Base-by-base conservation (phyloP, 2,797 vertebrate species). In the Macropus fuliginosus region DNA sequence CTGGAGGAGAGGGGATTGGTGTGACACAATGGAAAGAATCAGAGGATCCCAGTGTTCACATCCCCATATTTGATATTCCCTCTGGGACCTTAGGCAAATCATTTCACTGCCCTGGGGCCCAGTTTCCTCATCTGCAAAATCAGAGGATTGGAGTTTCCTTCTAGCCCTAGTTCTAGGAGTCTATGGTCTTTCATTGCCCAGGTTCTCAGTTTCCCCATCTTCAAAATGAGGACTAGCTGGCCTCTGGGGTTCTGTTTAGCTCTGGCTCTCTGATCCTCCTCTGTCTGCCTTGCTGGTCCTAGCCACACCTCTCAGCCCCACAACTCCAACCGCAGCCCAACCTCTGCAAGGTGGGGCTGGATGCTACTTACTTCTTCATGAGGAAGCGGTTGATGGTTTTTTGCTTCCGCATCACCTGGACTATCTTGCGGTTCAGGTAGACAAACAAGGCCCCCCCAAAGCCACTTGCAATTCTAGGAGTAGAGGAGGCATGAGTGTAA, bases 321-420 rank as follows among this genome's bases (percentile, higher is more conserved):
- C 13, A 29, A 13, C 50, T 56, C 34, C 21, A 14, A 31, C 55
- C 56, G 29, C 56, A 14, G 18, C 14, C 34, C 3, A 2, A 1
- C 27, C 5, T 12, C 14, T 62, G 91, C 40, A 11, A 14, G 52
- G 0, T 0, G 0, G 16, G 31, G 56, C 0, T 0, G 54, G 52
- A 24, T n/a, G 74, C 9, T 14, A 96, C 99, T 99, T 97, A 99
- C 99, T 99, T 99, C 98, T 99, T 99, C 99, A 99, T 99, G 96
- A 99, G 99, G 98, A 99, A 99, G 98, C 99, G 99, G 98, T 99
- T 99, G 98, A 99, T 99, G 98, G 99, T 98, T 98, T 99, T 99
- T 98, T 99, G 99, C 94, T 99, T 99, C 97, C 99, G 99, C 98
- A 99, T 99, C 98, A 99, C 99, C 98, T 99, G 99, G 92, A 99